These are phyloP conservation scores for Omphaloscelis lunosa DNA, from an alignment of 2,888 invertebrate genomes.

Conservation along the genomic window DNA sequence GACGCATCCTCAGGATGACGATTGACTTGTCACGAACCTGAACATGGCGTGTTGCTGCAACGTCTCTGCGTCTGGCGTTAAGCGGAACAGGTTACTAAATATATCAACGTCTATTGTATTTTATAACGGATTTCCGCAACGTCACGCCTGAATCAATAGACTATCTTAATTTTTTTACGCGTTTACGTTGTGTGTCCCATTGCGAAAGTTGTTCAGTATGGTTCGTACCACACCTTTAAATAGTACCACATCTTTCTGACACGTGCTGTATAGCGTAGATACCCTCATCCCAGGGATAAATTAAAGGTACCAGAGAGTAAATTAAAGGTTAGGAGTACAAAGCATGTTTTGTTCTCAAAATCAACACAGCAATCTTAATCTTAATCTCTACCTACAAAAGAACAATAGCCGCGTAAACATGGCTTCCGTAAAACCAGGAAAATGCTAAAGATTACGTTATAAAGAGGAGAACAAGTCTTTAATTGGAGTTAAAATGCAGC, in stretches of 20 bases:
- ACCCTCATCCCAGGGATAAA: background rate
- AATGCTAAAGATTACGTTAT: constrained; percentile 32
- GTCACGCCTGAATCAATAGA: no score
- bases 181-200: background rate
- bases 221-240: background rate
- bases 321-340: constrained; percentile 21
- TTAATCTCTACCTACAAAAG: constrained; percentile 19
- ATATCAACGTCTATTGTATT: no score
- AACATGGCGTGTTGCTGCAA: no score
- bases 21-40: no score
- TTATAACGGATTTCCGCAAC: no score
- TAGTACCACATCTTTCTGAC: background rate
- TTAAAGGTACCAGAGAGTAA: background rate
- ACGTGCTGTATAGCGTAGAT: no score
- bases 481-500: constrained; percentile 41
- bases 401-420: constrained; percentile 41
- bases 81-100: no score
- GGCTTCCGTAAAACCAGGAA: constrained; percentile 34
- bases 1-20: no score
- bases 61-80: no score
- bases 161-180: no score
- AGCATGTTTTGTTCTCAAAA: constrained; percentile 40
- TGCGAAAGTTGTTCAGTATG: background rate
- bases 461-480: constrained; percentile 29
- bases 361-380: constrained; percentile 31